Conservation (phyloP, 2,797 vertebrate species). For the Tapera naevia region DNA sequence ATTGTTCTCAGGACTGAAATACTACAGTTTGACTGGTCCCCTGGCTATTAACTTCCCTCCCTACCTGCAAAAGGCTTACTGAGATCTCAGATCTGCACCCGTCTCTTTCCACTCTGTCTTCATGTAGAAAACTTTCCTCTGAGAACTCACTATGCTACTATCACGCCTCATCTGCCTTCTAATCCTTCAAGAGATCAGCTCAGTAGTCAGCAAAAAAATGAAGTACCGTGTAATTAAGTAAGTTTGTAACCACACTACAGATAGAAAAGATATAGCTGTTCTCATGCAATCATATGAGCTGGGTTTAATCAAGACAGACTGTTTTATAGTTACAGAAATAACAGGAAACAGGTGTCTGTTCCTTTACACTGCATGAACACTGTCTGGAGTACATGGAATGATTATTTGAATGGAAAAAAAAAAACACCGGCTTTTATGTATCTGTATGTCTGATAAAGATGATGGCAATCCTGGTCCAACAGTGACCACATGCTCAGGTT, state of each 20-base stretch:
- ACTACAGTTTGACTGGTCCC: neutral
- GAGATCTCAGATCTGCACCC: neutral
- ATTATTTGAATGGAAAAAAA: neutral
- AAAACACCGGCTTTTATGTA: neutral
- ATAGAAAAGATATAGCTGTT: neutral
- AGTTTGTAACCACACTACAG: neutral
- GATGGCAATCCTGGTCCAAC: neutral
- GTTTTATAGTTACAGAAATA: neutral
- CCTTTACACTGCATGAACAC: neutral
- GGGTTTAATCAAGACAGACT: neutral
- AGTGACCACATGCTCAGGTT: neutral
- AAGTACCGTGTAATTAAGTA: neutral
- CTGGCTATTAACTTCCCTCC: neutral
- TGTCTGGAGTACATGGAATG: neutral
- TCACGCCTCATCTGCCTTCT: neutral
- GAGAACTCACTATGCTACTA: neutral
- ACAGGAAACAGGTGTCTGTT: neutral
- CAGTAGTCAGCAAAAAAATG: slow-evolving; percentile 1
- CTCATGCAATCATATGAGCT: neutral
- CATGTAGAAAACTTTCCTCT: neutral
- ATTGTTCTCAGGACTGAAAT: neutral
- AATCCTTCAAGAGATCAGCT: neutral
- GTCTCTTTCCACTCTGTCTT: neutral
- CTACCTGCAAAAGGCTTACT: neutral
- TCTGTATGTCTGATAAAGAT: neutral